Conservation (phyloP, 2,113 vertebrate species). For the Catagonus wagneri region DNA sequence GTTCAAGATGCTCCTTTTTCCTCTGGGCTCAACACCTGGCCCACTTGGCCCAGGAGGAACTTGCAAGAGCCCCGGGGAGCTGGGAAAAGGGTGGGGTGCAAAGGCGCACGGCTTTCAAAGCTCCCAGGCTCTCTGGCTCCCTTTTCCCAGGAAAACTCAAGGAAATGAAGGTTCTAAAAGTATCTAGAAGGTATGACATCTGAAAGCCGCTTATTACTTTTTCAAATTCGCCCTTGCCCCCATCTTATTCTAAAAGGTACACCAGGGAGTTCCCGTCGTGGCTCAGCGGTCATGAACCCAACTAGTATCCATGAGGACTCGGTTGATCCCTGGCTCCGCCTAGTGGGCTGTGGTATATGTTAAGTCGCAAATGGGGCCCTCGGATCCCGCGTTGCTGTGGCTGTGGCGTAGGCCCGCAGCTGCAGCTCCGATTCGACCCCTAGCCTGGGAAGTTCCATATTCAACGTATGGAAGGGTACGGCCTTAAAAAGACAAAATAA, state of each 20-base stretch:
- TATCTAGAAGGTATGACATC: slow-evolving; percentile 31
- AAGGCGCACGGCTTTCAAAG: background rate
- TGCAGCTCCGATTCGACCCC: too few species aligned
- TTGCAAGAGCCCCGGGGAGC: rapidly evolving
- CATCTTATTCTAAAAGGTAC: background rate
- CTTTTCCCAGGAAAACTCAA: slow-evolving; percentile 32
- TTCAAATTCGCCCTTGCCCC: background rate
- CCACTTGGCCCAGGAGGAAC: background rate
- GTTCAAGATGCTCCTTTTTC: background rate
- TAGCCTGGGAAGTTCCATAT: too few species aligned
- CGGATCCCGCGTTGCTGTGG: too few species aligned
- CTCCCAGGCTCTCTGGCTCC: background rate
- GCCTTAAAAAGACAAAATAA: too few species aligned
- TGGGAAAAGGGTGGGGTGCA: background rate
- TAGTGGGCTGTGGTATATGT: too few species aligned
- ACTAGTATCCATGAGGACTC: too few species aligned
- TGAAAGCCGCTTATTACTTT: background rate
- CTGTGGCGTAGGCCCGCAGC: too few species aligned
- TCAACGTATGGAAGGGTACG: too few species aligned
- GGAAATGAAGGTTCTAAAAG: background rate
- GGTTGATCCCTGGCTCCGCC: too few species aligned
- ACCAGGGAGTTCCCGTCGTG: too few species aligned
- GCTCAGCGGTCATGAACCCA: too few species aligned
- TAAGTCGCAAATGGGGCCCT: too few species aligned
- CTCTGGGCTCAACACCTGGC: background rate